Conservation (phyloP, 2,113 vertebrate species). For the Brachyhypopomus gauderio region DNA sequence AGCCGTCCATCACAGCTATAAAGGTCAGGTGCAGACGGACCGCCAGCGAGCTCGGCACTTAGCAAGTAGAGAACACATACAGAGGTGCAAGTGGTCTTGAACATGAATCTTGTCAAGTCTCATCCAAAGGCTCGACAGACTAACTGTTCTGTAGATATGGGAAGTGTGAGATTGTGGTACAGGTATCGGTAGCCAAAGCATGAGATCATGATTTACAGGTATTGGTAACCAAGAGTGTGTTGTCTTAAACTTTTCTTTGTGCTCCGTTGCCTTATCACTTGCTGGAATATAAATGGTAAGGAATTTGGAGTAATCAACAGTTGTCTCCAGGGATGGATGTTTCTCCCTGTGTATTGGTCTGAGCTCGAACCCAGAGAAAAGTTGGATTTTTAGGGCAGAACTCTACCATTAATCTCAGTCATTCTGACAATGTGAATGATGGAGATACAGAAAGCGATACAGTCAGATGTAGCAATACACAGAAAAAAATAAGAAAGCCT, state of each 20-base stretch:
- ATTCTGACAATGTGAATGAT: not conserved
- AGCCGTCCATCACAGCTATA: constrained; percentile 41
- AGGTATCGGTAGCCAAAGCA: not conserved
- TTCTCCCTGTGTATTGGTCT: constrained; percentile 1
- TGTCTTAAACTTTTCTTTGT: too few relatives aligned
- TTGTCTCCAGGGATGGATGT: not conserved
- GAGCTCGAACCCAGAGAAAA: constrained; percentile 20
- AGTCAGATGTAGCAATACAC: not conserved
- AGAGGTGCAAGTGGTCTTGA: not conserved
- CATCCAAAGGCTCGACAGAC: not conserved
- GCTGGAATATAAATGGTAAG: not conserved
- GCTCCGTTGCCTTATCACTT: not conserved
- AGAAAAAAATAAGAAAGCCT: constrained; percentile 35
- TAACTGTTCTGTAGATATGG: not conserved
- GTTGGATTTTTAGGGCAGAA: constrained; percentile 12
- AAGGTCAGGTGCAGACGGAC: constrained; percentile 47
- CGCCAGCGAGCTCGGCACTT: constrained; percentile 6
- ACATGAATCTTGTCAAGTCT: not conserved
- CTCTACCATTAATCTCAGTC: constrained; percentile 22
- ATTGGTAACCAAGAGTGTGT: too few relatives aligned
- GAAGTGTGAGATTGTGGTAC: not conserved
- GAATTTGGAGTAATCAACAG: constrained; percentile 2
- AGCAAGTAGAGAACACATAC: constrained; percentile 14
- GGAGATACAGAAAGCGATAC: not conserved
- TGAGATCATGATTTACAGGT: not conserved